Evolutionary conservation across 92 coral and sea anemone genomes (phyloP), one percentile per base, ranked within the genome.

Genomic region (Palythoa grandiflora): DNA sequence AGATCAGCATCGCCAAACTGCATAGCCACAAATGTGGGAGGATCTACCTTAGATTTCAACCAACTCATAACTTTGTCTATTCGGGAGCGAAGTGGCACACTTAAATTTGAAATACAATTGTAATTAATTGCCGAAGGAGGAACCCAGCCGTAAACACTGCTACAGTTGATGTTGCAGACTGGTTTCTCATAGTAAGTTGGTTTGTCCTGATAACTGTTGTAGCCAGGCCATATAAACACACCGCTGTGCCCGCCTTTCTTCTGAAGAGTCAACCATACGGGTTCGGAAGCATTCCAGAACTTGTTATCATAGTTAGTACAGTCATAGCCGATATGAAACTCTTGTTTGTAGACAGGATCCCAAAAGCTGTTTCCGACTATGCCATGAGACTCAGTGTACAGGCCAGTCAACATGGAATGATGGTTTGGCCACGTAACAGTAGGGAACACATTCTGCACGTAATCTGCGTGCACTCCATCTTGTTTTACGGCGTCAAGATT

Each of bases 391-490:
- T 97, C 99, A 0, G 99, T 91, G 76, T 95, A 97, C 37, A 97
- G 63, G 0, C 99, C 99, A 1, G 99, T 97, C 17, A 96, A 80
- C 73, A 85, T 91, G 13, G 96, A 90, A 38, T 95, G 96, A 35
- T 97, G 99, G 36, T 94, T 97, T 61, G 99, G 99, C 95, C 98
- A 97, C 3, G 99, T 97, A 19, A 89, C 93, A 14, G 97, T 91
- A 1, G 99, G 99, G 13, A 93, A 86, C 3, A 91, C 96, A 14
- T 97, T 95, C 14, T 87, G 83, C 66, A 97, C 89, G 88, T 88
- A 95, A 57, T 93, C 87, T 9, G 99, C 92, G 36, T 90, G 73
- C n/a, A 94, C 99, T 7, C 99, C 99, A 14, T 48, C 63, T 12
- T 54, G 83, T 53, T 90, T 96, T 47, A 97, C 59, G 63, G 87